These are phyloP conservation scores for Drosophila guanche DNA, from an alignment of 1,140 invertebrate species.

Conservation along the genomic window DNA sequence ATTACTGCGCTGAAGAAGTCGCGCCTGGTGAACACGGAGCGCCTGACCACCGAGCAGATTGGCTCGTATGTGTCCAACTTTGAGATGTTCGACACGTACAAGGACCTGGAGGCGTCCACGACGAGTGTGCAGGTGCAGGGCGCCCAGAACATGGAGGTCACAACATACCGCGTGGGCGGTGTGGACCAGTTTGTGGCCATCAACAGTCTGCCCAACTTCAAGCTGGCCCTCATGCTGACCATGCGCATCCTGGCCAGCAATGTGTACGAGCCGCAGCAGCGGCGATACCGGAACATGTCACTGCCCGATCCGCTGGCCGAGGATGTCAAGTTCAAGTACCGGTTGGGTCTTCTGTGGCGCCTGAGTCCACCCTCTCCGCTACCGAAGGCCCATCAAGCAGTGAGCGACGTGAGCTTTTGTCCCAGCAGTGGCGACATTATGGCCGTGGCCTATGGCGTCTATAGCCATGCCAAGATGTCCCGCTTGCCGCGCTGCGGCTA, in stretches of 20 bases:
- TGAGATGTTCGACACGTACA: constrained; percentile 89
- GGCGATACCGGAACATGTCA: constrained; percentile 87
- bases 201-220: constrained; percentile 84
- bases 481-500: constrained; percentile 18
- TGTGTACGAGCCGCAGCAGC: constrained; percentile 86
- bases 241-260: constrained; percentile 89
- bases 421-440: constrained; percentile 87
- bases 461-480: constrained; percentile 56
- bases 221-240: constrained; percentile 86
- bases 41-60: constrained; percentile 85
- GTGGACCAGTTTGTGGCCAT: constrained; percentile 75
- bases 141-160: constrained; percentile 76
- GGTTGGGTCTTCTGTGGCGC: constrained; percentile 87
- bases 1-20: constrained; percentile 85
- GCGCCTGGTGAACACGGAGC: constrained; percentile 85
- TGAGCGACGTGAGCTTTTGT: constrained; percentile 87
- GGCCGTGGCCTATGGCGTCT: constrained; percentile 89
- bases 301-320: constrained; percentile 86
- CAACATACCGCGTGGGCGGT: constrained; percentile 76
- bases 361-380: constrained; percentile 74
- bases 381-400: constrained; percentile 66
- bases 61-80: constrained; percentile 88
- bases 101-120: constrained; percentile 79
- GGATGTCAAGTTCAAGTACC: constrained; percentile 87
- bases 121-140: constrained; percentile 83